A percentile compares a stretch with the other conserved stretches of the same genome.
Evolutionary conservation across 2,888 invertebrate genomes (phyloP).

Genomic region (Aquatica leii): DNA sequence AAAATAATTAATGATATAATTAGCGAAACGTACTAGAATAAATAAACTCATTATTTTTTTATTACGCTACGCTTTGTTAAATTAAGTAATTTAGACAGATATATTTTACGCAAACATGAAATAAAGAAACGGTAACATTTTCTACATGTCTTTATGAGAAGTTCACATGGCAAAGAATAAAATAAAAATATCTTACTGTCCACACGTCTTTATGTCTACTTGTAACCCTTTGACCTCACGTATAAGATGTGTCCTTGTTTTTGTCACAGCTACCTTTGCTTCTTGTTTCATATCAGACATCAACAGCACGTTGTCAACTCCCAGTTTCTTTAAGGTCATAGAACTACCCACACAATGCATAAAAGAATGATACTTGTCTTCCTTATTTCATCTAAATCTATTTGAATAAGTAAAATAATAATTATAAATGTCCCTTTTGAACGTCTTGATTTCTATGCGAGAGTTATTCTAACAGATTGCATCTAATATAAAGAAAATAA

Average conservation of each 20-base stretch:
- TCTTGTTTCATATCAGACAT: constrained; percentile 28
- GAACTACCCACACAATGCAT: constrained; percentile 23
- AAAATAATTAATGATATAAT: too few species aligned
- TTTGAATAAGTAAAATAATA: constrained; percentile 27
- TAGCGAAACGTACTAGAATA: too few species aligned
- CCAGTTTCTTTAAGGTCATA: constrained; percentile 24
- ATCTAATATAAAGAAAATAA: constrained; percentile 53
- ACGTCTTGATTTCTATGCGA: constrained; percentile 39
- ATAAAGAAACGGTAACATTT: background rate
- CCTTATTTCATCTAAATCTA: constrained; percentile 14
- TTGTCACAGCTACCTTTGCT: constrained; percentile 23
- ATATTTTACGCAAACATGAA: constrained; percentile 4
- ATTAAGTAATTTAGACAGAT: constrained; percentile 5
- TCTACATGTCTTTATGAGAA: background rate
- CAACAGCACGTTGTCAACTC: constrained; percentile 21
- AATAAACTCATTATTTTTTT: too few species aligned
- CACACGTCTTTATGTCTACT: constrained; percentile 17
- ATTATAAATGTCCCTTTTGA: constrained; percentile 31
- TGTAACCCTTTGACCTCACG: constrained; percentile 27
- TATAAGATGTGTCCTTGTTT: constrained; percentile 31
- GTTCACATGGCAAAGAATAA: constrained; percentile 1
- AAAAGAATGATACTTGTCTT: constrained; percentile 22
- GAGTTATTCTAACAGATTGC: constrained; percentile 42
- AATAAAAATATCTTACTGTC: constrained; percentile 13
- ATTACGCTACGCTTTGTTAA: too few species aligned